Evolutionary conservation across 2,888 invertebrate species (phyloP).

Genomic region (Athalia rosae): DNA sequence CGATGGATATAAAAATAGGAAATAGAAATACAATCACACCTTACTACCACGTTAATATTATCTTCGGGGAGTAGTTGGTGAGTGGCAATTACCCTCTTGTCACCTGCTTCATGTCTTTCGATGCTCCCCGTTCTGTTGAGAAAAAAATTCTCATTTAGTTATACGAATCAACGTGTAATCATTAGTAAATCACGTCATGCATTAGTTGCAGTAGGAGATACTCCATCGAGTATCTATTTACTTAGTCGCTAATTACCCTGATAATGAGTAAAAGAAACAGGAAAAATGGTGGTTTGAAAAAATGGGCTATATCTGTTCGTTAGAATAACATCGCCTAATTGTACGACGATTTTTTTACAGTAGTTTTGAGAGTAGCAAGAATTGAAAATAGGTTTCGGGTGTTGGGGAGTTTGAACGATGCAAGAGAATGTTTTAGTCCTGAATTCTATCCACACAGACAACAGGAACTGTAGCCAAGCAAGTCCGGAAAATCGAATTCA

Average conservation of each 20-base stretch:
- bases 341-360: neutral
- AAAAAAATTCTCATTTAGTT: neutral
- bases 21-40: slow-evolving; percentile 74
- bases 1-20: slow-evolving; percentile 28
- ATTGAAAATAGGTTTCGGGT: slow-evolving; percentile 12
- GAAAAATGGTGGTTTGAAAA: neutral
- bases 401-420: neutral
- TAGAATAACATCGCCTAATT: slow-evolving; percentile 32
- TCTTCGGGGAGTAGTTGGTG: slow-evolving; percentile 80
- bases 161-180: neutral
- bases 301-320: neutral
- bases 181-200: neutral
- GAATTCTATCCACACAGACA: neutral
- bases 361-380: neutral
- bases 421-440: neutral
- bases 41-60: slow-evolving; percentile 92
- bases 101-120: slow-evolving; percentile 73
- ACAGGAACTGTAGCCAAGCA: slow-evolving; percentile 17
- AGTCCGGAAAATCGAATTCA: slow-evolving; percentile 20
- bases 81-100: slow-evolving; percentile 74
- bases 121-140: slow-evolving; percentile 73
- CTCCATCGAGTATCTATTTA: slow-evolving; percentile 7
- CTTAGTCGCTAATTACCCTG: slow-evolving; percentile 26
- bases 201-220: neutral
- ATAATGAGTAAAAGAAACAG: neutral